Evolutionary conservation across 2,113 vertebrate genomes (phyloP).

Genomic region (Halichoerus grypus): DNA sequence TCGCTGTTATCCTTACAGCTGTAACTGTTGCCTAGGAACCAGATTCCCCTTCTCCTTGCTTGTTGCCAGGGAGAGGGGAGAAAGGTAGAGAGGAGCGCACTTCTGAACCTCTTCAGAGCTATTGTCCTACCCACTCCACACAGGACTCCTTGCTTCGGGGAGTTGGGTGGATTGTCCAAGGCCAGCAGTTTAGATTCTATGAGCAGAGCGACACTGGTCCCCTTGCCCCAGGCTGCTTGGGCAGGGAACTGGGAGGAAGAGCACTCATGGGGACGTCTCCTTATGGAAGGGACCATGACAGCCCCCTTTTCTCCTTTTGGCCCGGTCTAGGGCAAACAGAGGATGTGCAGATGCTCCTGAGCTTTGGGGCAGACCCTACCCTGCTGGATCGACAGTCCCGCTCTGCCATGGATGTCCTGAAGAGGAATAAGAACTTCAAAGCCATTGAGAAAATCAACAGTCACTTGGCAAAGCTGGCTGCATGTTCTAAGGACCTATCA

Average conservation of each 20-base stretch:
- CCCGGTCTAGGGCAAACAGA: slow-evolving; percentile 87
- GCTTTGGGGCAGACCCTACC: slow-evolving; percentile 86
- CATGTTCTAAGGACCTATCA: slow-evolving; percentile 67
- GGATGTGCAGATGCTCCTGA: slow-evolving; percentile 89
- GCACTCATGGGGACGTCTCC: slow-evolving; percentile 62
- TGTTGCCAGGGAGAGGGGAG: slow-evolving; percentile 79
- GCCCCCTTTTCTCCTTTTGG: slow-evolving; percentile 36
- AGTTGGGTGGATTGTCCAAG: slow-evolving; percentile 34
- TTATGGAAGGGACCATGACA: slow-evolving; percentile 56
- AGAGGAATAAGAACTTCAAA: slow-evolving; percentile 89
- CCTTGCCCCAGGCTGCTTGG: neutral
- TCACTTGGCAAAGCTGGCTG: slow-evolving; percentile 77
- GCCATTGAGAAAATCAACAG: slow-evolving; percentile 86
- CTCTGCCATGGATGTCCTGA: slow-evolving; percentile 86
- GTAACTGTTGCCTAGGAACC: slow-evolving; percentile 79
- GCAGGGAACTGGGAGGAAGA: neutral
- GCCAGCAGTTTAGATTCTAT: slow-evolving; percentile 14
- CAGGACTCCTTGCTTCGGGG: slow-evolving; percentile 53
- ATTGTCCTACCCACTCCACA: slow-evolving; percentile 62
- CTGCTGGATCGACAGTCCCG: slow-evolving; percentile 83
- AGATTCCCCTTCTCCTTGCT: slow-evolving; percentile 72
- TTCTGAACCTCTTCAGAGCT: slow-evolving; percentile 76
- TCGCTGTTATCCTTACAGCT: slow-evolving; percentile 79
- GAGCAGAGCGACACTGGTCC: neutral
- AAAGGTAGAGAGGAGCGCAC: slow-evolving; percentile 75